A percentile compares a stretch with the other conserved stretches of the same genome.
phyloP scores from a whole-genome alignment of 2,113 vertebrate genomes.

The Cairina moschata region DNA sequence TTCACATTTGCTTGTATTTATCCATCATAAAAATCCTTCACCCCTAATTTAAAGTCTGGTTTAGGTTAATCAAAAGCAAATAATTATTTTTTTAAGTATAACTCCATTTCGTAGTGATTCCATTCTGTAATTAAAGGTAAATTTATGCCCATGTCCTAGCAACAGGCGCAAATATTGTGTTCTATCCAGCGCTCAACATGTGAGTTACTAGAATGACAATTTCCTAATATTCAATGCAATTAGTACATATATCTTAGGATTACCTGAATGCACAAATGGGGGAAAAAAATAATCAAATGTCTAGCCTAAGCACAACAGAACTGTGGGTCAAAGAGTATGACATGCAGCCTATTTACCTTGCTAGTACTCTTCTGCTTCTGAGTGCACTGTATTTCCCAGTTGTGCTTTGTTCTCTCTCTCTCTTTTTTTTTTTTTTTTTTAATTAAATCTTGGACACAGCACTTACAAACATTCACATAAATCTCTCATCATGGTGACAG shows the following conservation, averaged over 20 bases:
- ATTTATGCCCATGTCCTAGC: conserved; percentile 58
- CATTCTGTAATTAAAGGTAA: conserved; percentile 24
- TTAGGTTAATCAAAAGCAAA: conserved; percentile 5
- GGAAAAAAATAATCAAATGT: not conserved
- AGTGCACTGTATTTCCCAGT: not conserved
- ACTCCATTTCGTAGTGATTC: conserved; percentile 23
- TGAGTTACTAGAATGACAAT: conserved; percentile 47
- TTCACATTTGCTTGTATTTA: not conserved
- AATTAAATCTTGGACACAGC: not conserved
- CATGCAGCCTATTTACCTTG: not conserved
- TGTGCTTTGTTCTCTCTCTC: conserved; percentile 16
- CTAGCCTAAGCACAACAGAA: not conserved
- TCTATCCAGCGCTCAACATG: not conserved
- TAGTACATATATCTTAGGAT: conserved; percentile 25
- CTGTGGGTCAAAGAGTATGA: not conserved
- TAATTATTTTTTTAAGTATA: not conserved
- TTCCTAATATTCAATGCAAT: conserved; percentile 44
- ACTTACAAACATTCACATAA: conserved; percentile 69
- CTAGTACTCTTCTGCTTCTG: conserved; percentile 9
- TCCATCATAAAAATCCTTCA: not conserved
- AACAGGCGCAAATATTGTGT: conserved; percentile 65
- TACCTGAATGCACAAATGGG: conserved; percentile 10
- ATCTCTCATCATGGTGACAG: conserved; percentile 64
- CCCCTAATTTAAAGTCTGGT: not conserved
- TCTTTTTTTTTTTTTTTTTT: not conserved